Evolutionary conservation across 2,797 vertebrate species (phyloP).

Genomic region (Thamnophis elegans): DNA sequence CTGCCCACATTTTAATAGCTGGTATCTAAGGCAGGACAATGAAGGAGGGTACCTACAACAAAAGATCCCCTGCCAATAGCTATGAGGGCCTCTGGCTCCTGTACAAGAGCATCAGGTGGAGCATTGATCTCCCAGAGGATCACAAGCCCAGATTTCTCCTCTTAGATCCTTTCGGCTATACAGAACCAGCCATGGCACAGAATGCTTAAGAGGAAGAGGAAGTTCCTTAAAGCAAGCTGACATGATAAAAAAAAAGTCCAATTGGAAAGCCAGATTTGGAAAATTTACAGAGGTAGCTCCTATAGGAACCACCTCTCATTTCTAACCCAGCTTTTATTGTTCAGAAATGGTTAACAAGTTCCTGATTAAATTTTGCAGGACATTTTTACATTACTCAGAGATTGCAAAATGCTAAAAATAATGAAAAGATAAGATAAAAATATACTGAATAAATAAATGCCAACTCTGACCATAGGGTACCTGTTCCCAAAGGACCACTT

Average conservation of each 20-base stretch:
- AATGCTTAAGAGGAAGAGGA: neutral
- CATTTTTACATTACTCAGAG: conserved; percentile 54
- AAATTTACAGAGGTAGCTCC: neutral
- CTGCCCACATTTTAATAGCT: neutral
- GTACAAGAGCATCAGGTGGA: no score
- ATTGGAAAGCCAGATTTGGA: neutral
- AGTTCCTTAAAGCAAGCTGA: neutral
- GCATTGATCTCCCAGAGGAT: neutral
- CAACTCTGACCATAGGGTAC: neutral
- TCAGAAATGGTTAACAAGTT: neutral
- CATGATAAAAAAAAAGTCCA: no score
- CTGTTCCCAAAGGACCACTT: neutral
- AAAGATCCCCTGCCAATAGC: neutral
- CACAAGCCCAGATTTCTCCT: neutral
- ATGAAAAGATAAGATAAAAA: conserved; percentile 11
- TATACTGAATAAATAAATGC: neutral
- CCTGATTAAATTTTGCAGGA: conserved; percentile 30
- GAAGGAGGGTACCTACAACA: neutral
- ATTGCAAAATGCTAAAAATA: conserved; percentile 55
- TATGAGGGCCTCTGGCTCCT: neutral
- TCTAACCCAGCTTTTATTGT: neutral
- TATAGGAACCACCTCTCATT: neutral
- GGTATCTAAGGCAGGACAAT: neutral
- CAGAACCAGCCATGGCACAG: neutral
- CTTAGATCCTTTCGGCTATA: neutral